Base-by-base conservation (phyloP, 30 jellyfish, hydroid and myxozoan species). In the Rhopilema esculentum region DNA sequence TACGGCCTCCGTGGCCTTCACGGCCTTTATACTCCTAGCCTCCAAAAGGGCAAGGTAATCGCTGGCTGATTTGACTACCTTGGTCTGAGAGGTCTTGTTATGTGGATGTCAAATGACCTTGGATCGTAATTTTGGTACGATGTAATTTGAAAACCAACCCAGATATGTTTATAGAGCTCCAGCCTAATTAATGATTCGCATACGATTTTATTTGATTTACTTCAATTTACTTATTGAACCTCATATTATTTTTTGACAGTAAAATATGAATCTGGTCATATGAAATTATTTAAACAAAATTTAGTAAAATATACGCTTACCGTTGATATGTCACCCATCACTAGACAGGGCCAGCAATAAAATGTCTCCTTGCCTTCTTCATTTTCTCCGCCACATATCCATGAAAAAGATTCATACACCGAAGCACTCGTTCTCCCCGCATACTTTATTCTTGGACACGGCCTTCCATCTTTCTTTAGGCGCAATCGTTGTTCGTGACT, bases 301-400 rank as follows among this genome's bases (percentile, higher is more conserved):
- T 40, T 40, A 40, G 57, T 40, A 40, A 40, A 40, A 40, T 40
- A 40, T 40, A 40, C 57, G 57, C 75, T 7, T 82, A 82, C 84
- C 86, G 88, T 82, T 82, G 91, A 82, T 82, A 82, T 33, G 57
- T 82, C 91, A 12, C 91, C 91, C 86, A 82, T 82, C 28, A 66
- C 91, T 51, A 82, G 52, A 50, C 91, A 82, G 27, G 91, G 91
- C 91, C 86, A 69, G 91, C 91, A 82, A 53, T 16, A 82, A 27
- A 28, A 82, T 66, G 91, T 69, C 28, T 4, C 67, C 70, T 82
- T 82, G 49, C 91, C 85, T 80, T 65, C 90, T 24, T 80, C 90
- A 23, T 22, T 80, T 62, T 80, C 83, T 22, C 90, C 84, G 20
- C 82, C 90, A 65, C 82, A 67, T 64, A 80, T 80, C 83, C 90